Conservation (phyloP, 30 jellyfish, hydroid and myxozoan genomes). For the Nemopilema nomurai region DNA sequence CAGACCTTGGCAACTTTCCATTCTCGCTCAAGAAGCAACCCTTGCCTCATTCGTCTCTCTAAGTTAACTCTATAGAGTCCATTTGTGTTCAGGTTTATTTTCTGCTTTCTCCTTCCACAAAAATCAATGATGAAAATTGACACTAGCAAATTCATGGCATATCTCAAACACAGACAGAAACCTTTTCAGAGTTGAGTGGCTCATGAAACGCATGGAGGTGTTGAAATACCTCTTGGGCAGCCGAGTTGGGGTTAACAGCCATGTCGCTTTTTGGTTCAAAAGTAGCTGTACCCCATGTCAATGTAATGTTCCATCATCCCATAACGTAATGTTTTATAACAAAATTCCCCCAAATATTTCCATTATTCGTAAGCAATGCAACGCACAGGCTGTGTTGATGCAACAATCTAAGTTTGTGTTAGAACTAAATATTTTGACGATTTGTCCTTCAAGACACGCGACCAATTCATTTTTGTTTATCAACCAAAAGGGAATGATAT, state of each 20-base stretch:
- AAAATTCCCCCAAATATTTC: no score
- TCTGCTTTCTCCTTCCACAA: not conserved
- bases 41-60: no score
- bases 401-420: not conserved
- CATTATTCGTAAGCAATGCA: no score
- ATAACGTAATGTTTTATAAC: no score
- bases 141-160: not conserved
- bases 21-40: not conserved
- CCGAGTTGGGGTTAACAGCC: no score
- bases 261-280: not conserved
- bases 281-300: no score
- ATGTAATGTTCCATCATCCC: no score
- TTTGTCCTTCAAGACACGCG: not conserved
- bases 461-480: not conserved
- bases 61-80: no score
- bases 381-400: not conserved
- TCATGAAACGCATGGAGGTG: not conserved
- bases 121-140: not conserved
- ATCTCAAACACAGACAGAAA: not conserved
- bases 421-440: not conserved
- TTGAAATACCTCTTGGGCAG: not conserved
- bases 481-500: no score
- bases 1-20: constrained; percentile 34
- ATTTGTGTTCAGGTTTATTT: not conserved
- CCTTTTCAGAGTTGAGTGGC: not conserved